These are phyloP conservation scores for Mugil cephalus DNA, from an alignment of 2,113 vertebrate species.

Conservation along the genomic window DNA sequence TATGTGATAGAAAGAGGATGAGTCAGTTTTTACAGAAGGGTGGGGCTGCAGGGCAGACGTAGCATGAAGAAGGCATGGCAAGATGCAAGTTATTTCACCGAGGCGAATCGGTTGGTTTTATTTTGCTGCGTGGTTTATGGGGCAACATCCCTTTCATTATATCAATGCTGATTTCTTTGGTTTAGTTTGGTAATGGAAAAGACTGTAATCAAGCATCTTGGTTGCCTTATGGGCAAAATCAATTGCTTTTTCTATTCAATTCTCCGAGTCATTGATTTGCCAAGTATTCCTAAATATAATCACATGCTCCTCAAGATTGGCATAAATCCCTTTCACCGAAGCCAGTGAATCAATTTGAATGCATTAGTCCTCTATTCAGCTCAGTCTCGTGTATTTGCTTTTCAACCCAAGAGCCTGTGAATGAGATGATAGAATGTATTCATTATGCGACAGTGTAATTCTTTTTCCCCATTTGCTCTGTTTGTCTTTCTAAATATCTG, in stretches of 20 bases:
- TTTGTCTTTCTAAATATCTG: constrained; percentile 77
- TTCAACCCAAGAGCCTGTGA: constrained; percentile 64
- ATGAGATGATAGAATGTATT: constrained; percentile 67
- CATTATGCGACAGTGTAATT: constrained; percentile 71
- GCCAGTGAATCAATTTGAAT: constrained; percentile 70
- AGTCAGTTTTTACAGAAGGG: constrained; percentile 33
- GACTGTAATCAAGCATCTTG: constrained; percentile 51
- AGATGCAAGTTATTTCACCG: constrained; percentile 22
- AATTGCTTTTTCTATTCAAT: constrained; percentile 58
- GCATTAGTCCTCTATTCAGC: constrained; percentile 71
- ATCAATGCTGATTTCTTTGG: constrained; percentile 33
- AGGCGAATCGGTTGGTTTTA: constrained; percentile 17
- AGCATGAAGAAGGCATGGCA: constrained; percentile 9
- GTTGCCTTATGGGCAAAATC: constrained; percentile 53
- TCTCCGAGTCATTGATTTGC: constrained; percentile 56
- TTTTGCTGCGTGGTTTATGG: constrained; percentile 14
- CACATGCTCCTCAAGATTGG: constrained; percentile 59
- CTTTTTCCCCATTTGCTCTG: constrained; percentile 63
- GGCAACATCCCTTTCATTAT: constrained; percentile 36
- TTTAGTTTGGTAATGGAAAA: constrained; percentile 47
- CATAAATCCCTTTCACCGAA: constrained; percentile 57
- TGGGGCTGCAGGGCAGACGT: background rate
- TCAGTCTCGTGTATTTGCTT: constrained; percentile 70
- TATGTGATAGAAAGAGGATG: constrained; percentile 32
- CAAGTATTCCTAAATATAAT: constrained; percentile 65